Base-by-base conservation (phyloP, 2,888 invertebrate genomes). In the Microchrysa polita region DNA sequence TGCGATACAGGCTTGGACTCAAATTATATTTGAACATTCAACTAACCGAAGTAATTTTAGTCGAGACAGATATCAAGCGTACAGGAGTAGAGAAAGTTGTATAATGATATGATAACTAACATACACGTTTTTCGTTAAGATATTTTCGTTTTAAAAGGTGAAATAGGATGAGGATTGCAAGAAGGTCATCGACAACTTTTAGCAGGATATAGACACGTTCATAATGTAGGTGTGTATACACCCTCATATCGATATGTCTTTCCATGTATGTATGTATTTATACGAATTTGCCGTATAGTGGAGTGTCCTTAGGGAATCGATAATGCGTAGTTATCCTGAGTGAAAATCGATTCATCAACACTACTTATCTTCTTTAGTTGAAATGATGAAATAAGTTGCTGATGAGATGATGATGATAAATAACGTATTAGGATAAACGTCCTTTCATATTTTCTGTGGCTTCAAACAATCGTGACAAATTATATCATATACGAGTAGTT, bases 301-400 rank as follows among this genome's bases (percentile, higher is more conserved):
- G n/a, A n/a, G 16, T n/a, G 16, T 48, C 14, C 48, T 48, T 48
- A 48, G 12, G 48, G 48, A 48, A 7, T n/a, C 10, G 48, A 12
- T n/a, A n/a, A 48, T 48, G 16, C n/a, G n/a, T n/a, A n/a, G n/a
- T n/a, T n/a, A n/a, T 48, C 16, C 4, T 12, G 12, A 48, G 48
- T 48, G 48, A 48, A 48, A 48, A 48, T 48, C 48, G 48, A 48
- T 48, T 48, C 48, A 7, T n/a, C 48, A 48, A 48, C 16, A 48
- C 48, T 48, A 48, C 48, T 48, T 48, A 48, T 48, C 48, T 12
- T 48, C 48, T 48, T 48, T 48, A 12, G 10, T 48, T 48, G 48
- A 12, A 12, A 10, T 2, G 12, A 48, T 48, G 16, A 48, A 48
- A 5, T 48, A n/a, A n/a, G n/a, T n/a, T n/a, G n/a, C n/a, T n/a